These are phyloP conservation scores for Neoascia interrupta DNA, from an alignment of 2,888 invertebrate species.

Conservation along the genomic window DNA sequence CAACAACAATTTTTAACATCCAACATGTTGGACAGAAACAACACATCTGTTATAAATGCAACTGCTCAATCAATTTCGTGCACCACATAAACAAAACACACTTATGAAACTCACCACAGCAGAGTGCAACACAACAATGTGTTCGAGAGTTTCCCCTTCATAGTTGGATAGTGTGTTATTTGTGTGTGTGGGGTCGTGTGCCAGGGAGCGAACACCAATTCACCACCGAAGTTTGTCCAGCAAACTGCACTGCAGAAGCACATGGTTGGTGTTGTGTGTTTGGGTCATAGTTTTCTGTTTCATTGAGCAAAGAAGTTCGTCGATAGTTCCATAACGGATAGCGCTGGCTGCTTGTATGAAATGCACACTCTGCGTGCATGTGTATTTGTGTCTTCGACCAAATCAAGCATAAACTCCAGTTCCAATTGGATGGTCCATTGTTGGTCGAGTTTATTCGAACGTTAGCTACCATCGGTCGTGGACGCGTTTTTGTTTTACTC, in stretches of 20 bases:
- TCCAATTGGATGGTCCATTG: slow-evolving; percentile 70
- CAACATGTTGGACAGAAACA: slow-evolving; percentile 56
- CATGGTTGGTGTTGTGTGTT: too few species aligned
- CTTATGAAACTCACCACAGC: slow-evolving; percentile 20
- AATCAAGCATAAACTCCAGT: slow-evolving; percentile 69
- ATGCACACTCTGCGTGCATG: neutral
- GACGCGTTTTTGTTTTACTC: slow-evolving; percentile 71
- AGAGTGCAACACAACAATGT: slow-evolving; percentile 24
- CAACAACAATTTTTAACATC: neutral
- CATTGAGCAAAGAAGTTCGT: slow-evolving; percentile 62
- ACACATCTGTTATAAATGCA: neutral
- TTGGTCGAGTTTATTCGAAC: slow-evolving; percentile 72
- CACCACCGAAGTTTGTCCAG: slow-evolving; percentile 37
- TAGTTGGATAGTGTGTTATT: too few species aligned
- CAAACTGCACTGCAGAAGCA: too few species aligned
- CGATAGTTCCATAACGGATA: too few species aligned
- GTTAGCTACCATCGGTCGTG: slow-evolving; percentile 72
- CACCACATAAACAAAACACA: neutral
- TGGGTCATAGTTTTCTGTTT: slow-evolving; percentile 60
- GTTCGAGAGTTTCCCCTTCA: slow-evolving; percentile 9
- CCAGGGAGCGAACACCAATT: slow-evolving; percentile 19
- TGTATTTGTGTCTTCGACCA: slow-evolving; percentile 47
- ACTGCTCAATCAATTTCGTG: neutral
- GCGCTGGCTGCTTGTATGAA: too few species aligned
- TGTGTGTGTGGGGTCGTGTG: too few species aligned